Percentiles rank a stretch among this genome's conserved stretches.
phyloP scores from a whole-genome alignment of 2,797 vertebrate genomes.

The Micropoecilia bifurca region DNA sequence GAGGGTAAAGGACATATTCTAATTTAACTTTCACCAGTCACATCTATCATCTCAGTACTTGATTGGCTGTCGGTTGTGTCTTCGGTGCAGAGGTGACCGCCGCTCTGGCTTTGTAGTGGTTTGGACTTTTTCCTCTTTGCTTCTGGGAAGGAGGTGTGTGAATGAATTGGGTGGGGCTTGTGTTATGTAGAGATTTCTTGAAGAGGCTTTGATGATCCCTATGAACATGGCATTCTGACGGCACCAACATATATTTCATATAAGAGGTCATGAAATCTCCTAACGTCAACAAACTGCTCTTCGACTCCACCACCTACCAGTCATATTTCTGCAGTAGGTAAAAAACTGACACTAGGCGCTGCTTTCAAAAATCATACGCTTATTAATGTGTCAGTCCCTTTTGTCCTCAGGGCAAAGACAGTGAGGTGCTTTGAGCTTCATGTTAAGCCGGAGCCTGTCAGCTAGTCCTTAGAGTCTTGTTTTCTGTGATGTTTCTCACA shows the following conservation, averaged over 20 bases:
- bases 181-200: conserved; percentile 38
- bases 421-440: background rate
- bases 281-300: background rate
- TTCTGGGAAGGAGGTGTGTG: background rate
- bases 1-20: conserved; percentile 29
- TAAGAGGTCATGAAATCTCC: background rate
- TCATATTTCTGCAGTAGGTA: background rate
- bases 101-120: conserved; percentile 31
- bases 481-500: background rate
- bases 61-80: conserved; percentile 59
- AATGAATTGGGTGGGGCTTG: background rate
- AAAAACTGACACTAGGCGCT: background rate
- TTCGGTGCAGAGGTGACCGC: conserved; percentile 48
- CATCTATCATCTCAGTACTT: conserved; percentile 54
- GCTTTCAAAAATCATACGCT: background rate
- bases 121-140: conserved; percentile 28
- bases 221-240: background rate
- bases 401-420: background rate
- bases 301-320: background rate
- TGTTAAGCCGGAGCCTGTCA: background rate
- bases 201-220: background rate
- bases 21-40: conserved; percentile 33
- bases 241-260: background rate
- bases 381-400: background rate
- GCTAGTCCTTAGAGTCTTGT: background rate